Evolutionary conservation across 2,888 invertebrate species (phyloP), one percentile per base, ranked within the genome.

Genomic region (Polylopha cassiicola): DNA sequence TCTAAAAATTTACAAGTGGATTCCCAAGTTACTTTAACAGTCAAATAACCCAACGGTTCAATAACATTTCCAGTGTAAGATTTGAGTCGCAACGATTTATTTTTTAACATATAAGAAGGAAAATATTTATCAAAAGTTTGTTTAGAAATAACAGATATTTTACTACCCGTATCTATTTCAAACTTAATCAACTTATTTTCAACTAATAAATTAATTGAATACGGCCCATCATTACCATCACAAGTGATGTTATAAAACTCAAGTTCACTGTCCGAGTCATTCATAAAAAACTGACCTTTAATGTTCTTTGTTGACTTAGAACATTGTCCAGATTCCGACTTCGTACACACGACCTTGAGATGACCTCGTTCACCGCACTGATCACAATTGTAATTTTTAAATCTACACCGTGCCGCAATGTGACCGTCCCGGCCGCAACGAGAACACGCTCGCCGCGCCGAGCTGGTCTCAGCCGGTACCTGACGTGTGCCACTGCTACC

Each of bases 351-450:
- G 6, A 28, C 28, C 9, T 28, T 28, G 2, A 31, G 11, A 8
- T 31, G 31, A 1, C 31, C 31, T 7, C 20, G 18, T 20, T 31
- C 17, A n/a, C 31, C 31, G 13, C 31, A 31, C 8, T 18, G 6
- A 8, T 31, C 31, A 13, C 31, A 31, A 11, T 11, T n/a, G 16
- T 18, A 31, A 7, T 31, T 11, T 8, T 31, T 31, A 13, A 8
- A 20, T 3, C 28, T 16, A 11, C 37, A 22, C 24, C 16, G 13
- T 17, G 30, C 20, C 38, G 13, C 29, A 6, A 3, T 13, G n/a
- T 30, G 29, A 1, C 28, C 28, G n/a, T 9, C 10, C 34, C 22
- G 20, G 20, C 27, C 27, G 33, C 39, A 39, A 18, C 29, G 29
- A 15, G 6, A 16, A 23, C 18, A 28, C 17, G 29, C 22, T 14